Percentiles rank a stretch among this genome's conserved stretches.
These are phyloP conservation scores for Drosophila jambulina DNA, from an alignment of 1,140 invertebrate genomes.

Conservation along the genomic window DNA sequence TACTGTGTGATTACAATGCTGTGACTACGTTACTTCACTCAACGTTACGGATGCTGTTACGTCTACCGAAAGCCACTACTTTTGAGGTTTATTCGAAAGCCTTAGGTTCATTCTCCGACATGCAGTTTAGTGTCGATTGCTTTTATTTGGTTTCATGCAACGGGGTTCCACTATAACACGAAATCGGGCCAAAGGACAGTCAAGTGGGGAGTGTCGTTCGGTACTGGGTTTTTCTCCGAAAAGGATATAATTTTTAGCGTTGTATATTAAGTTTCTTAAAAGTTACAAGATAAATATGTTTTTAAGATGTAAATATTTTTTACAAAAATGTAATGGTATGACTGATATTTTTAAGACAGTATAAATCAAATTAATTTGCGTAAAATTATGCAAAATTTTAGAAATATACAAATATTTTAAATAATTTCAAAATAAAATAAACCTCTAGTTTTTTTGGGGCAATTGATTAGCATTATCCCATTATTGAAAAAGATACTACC, in stretches of 20 bases:
- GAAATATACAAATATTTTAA: no score
- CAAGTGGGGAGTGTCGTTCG: not conserved
- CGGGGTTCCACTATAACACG: not conserved
- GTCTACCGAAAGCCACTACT: constrained; percentile 42
- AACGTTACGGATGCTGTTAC: constrained; percentile 27
- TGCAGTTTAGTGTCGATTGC: constrained; percentile 37
- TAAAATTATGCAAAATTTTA: not conserved
- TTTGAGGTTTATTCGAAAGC: constrained; percentile 14
- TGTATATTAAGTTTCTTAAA: not conserved
- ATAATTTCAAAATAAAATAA: no score
- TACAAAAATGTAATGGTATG: not conserved
- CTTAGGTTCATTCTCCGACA: constrained; percentile 34
- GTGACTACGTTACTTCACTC: constrained; percentile 45
- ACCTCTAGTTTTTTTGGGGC: no score
- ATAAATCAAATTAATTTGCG: not conserved
- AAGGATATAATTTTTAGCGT: not conserved
- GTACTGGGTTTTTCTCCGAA: no score
- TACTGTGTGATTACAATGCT: constrained; percentile 62
- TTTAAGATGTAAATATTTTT: not conserved
- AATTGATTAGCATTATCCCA: no score
- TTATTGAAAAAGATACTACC: no score
- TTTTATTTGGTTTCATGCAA: constrained; percentile 31
- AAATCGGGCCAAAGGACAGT: constrained; percentile 14
- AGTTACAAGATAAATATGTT: not conserved
- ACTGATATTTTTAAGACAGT: not conserved